Conservation (phyloP, 2,888 invertebrate genomes). For the Dryobota labecula region DNA sequence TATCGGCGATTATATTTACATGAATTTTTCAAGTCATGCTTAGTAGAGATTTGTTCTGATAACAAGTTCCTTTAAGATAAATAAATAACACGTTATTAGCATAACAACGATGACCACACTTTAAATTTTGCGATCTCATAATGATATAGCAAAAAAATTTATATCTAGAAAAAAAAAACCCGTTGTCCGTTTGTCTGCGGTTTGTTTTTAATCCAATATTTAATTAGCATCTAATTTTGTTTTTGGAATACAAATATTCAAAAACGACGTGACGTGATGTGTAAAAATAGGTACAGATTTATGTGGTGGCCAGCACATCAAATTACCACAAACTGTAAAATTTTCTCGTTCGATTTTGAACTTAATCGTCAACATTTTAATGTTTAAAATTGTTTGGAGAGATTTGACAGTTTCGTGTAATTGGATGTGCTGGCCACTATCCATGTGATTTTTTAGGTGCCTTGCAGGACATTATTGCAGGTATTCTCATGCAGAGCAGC, state of each 20-base stretch:
- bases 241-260: conserved; percentile 8
- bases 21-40: conserved; percentile 29
- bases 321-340: too few relatives aligned
- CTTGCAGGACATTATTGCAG: not conserved
- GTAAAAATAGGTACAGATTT: not conserved
- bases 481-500: not conserved
- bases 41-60: not conserved
- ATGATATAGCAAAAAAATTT: conserved; percentile 21
- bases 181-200: conserved; percentile 9
- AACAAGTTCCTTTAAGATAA: conserved; percentile 21
- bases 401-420: too few relatives aligned
- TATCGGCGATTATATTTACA: conserved; percentile 15
- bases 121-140: conserved; percentile 33
- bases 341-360: too few relatives aligned
- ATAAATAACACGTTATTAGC: conserved; percentile 18
- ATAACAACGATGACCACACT: conserved; percentile 36
- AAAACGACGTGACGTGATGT: not conserved
- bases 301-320: too few relatives aligned
- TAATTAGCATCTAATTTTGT: conserved; percentile 12
- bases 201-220: conserved; percentile 15
- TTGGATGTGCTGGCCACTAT: too few relatives aligned
- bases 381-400: too few relatives aligned
- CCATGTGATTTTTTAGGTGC: not conserved
- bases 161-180: conserved; percentile 14
- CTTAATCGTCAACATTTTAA: too few relatives aligned